phyloP scores from a whole-genome alignment of 2,888 invertebrate species.

The Scaptomyza parva region DNA sequence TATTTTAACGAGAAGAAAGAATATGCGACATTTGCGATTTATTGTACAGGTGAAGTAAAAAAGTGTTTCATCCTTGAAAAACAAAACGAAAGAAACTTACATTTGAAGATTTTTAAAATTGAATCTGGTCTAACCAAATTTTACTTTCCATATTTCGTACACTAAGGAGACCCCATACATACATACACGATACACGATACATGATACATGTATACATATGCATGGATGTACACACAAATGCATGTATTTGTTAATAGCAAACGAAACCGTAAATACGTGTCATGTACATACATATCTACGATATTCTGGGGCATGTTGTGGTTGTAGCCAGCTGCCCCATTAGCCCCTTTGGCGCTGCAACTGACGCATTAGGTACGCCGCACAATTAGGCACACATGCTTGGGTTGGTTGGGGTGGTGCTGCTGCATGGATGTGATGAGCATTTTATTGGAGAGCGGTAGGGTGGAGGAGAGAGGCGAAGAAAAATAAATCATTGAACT shows the following conservation, averaged over 20 bases:
- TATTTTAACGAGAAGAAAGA: neutral
- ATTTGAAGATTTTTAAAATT: neutral
- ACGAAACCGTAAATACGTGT: slow-evolving; percentile 32
- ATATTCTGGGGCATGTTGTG: slow-evolving; percentile 37
- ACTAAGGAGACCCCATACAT: neutral
- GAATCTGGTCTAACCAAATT: neutral
- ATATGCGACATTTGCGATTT: neutral
- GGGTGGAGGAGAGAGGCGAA: no score
- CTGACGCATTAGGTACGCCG: slow-evolving; percentile 48
- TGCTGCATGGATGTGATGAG: neutral
- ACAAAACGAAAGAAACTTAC: neutral
- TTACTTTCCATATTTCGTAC: neutral
- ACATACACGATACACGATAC: neutral
- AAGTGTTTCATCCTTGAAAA: neutral
- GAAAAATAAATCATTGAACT: neutral
- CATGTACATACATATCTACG: slow-evolving; percentile 18
- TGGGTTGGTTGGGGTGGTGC: neutral
- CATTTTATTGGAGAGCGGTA: no score
- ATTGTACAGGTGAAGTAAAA: neutral
- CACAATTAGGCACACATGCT: slow-evolving; percentile 51
- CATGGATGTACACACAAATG: neutral
- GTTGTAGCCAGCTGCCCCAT: slow-evolving; percentile 31
- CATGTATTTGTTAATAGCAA: neutral
- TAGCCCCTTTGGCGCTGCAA: slow-evolving; percentile 35
- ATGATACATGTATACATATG: neutral